phyloP scores from a whole-genome alignment of 2,113 vertebrate genomes.

The Progne subis region DNA sequence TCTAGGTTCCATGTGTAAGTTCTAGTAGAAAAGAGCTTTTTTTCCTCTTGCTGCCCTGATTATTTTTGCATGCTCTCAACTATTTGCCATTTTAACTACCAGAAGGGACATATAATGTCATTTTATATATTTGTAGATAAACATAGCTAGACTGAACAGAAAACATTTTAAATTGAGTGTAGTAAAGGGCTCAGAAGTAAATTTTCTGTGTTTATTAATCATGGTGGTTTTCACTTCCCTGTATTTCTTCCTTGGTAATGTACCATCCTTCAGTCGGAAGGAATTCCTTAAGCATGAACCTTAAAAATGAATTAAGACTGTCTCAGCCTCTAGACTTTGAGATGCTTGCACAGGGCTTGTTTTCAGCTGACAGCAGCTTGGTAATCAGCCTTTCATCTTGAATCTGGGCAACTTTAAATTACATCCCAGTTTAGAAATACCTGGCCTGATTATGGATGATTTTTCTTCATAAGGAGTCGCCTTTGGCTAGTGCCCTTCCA shows the following conservation, averaged over 20 bases:
- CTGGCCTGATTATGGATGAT: not conserved
- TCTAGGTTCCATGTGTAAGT: conserved; percentile 35
- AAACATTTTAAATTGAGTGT: not conserved
- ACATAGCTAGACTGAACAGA: not conserved
- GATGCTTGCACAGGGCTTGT: not conserved
- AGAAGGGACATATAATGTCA: not conserved
- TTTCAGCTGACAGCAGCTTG: not conserved
- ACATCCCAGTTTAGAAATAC: not conserved
- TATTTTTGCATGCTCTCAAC: conserved; percentile 30
- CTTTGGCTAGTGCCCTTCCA: not conserved
- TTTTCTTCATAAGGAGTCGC: not conserved
- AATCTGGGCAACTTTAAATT: not conserved
- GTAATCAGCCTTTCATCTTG: not conserved
- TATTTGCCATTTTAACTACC: conserved; percentile 5
- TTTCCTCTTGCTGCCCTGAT: not conserved
- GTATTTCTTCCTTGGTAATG: not conserved
- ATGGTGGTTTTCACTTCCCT: not conserved
- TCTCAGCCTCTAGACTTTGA: not conserved
- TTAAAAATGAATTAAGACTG: not conserved
- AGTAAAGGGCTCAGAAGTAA: not conserved
- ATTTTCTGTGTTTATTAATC: not conserved
- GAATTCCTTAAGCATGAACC: not conserved
- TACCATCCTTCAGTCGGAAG: not conserved
- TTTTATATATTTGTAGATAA: conserved; percentile 30
- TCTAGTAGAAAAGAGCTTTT: conserved; percentile 16